Conservation (phyloP, 1,140 invertebrate genomes). For the Drosophila watanabei region DNA sequence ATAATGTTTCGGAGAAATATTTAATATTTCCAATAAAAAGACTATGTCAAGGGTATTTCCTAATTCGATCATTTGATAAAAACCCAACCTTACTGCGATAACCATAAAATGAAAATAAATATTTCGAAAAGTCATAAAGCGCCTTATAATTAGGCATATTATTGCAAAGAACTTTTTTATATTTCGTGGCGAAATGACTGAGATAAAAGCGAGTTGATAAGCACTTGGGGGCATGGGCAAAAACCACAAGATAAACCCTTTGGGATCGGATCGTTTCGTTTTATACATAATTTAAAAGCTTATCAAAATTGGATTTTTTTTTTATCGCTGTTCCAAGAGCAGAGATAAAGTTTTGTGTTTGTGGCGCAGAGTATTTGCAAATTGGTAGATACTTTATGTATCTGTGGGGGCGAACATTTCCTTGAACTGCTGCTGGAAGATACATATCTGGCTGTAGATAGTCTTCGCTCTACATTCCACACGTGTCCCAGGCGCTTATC, state of each 20-base stretch:
- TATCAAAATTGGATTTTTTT: constrained; percentile 65
- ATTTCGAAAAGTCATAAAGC: constrained; percentile 52
- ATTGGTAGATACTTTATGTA: constrained; percentile 16
- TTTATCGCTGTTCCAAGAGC: constrained; percentile 50
- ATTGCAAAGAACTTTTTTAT: constrained; percentile 60
- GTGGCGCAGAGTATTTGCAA: constrained; percentile 25
- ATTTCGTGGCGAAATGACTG: constrained; percentile 23
- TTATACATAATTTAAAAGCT: constrained; percentile 66
- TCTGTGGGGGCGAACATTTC: constrained; percentile 21
- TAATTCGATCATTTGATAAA: background rate
- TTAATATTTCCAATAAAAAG: too few species aligned
- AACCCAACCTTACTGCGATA: background rate
- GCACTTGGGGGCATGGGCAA: background rate
- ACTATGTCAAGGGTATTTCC: too few species aligned
- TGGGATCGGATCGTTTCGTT: constrained; percentile 47
- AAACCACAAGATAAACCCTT: constrained; percentile 37
- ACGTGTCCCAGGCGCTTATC: constrained; percentile 32
- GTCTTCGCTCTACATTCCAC: constrained; percentile 31
- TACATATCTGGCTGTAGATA: constrained; percentile 43
- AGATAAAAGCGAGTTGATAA: constrained; percentile 58
- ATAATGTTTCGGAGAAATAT: too few species aligned
- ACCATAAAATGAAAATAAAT: constrained; percentile 53
- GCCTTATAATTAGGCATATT: constrained; percentile 67
- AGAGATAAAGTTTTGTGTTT: constrained; percentile 37
- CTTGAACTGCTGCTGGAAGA: constrained; percentile 32